Evolutionary conservation across 2,888 invertebrate species (phyloP).

Genomic region (Sarcophaga subvicina): DNA sequence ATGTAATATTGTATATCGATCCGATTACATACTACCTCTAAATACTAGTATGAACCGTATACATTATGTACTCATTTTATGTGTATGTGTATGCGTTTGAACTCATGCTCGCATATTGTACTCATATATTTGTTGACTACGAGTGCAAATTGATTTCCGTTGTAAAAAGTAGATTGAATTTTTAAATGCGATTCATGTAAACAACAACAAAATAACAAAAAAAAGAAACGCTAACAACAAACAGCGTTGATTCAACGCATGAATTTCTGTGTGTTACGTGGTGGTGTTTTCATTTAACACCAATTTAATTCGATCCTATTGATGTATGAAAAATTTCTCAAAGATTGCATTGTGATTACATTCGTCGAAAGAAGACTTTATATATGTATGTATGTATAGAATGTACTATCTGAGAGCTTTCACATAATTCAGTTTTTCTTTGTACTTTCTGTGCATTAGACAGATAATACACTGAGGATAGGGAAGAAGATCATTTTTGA

Average conservation of each 20-base stretch:
- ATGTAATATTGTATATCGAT: no score
- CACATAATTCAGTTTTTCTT: no score
- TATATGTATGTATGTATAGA: no score
- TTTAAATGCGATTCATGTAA: conserved; percentile 9
- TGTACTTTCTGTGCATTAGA: no score
- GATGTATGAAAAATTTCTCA: conserved; percentile 16
- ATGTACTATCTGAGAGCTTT: no score
- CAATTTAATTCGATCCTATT: background rate
- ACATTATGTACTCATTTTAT: no score
- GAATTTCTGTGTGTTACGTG: conserved; percentile 3
- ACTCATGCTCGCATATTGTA: background rate
- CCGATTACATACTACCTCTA: no score
- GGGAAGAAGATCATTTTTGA: no score
- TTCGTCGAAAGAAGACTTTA: no score
- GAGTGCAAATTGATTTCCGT: conserved; percentile 70
- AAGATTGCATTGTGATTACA: background rate
- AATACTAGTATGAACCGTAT: no score
- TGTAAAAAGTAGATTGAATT: conserved; percentile 32
- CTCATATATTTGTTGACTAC: conserved; percentile 21
- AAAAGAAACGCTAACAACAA: background rate
- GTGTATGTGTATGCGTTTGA: no score
- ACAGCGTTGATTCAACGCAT: background rate
- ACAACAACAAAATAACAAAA: background rate
- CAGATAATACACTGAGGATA: no score
- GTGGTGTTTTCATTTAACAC: conserved; percentile 26